Evolutionary conservation across 2,888 invertebrate genomes (phyloP).

Genomic region (Pseudococcus jackbeardsleyi): DNA sequence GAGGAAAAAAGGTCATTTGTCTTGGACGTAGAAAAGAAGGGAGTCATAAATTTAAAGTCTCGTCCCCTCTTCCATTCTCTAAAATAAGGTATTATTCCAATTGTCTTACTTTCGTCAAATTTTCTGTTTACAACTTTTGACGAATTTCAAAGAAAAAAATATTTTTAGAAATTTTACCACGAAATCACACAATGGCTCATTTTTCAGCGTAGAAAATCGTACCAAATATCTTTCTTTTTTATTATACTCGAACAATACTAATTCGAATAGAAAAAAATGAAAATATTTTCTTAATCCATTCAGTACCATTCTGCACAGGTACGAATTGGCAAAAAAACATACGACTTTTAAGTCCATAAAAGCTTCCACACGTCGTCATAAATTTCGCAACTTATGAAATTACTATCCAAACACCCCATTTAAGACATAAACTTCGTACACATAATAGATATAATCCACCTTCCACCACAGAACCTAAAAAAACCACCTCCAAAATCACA

Average conservation of each 20-base stretch:
- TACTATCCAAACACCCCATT: not conserved
- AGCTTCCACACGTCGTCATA: conserved; percentile 2
- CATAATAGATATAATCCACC: not conserved
- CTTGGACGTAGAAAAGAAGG: no score
- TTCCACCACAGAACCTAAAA: not conserved
- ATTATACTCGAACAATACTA: no score
- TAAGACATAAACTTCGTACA: not conserved
- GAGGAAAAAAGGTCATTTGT: not conserved
- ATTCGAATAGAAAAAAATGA: not conserved
- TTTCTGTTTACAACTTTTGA: no score
- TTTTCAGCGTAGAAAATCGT: no score
- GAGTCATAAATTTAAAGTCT: no score
- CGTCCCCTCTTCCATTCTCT: no score
- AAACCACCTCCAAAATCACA: not conserved
- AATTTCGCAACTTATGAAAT: conserved; percentile 12
- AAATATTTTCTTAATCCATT: not conserved
- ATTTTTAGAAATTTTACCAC: no score
- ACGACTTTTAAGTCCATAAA: not conserved
- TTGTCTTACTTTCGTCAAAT: no score
- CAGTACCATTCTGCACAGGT: not conserved
- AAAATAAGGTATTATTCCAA: no score
- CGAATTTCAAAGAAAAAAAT: no score
- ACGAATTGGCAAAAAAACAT: not conserved
- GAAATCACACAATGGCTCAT: no score
- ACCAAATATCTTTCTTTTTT: no score